These are phyloP conservation scores for Meda fulgida DNA, from an alignment of 2,797 vertebrate genomes.

Conservation along the genomic window DNA sequence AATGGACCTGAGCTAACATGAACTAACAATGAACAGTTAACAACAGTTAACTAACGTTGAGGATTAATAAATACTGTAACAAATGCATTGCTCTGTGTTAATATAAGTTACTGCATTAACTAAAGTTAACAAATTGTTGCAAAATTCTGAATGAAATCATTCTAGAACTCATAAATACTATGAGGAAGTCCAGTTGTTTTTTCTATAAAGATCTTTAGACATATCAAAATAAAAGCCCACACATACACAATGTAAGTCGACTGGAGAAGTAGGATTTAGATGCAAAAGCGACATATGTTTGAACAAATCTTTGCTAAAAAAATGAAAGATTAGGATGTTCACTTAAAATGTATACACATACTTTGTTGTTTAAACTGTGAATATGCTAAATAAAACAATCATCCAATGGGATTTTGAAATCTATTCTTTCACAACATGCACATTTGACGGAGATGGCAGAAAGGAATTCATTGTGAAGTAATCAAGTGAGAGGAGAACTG, in stretches of 20 bases:
- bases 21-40: not conserved
- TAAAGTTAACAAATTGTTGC: not conserved
- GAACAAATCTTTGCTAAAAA: conserved; percentile 33
- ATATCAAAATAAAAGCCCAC: not conserved
- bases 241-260: not conserved
- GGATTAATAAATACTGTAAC: not conserved
- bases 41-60: not conserved
- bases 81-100: not conserved
- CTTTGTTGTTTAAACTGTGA: conserved; percentile 48
- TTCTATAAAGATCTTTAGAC: not conserved
- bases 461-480: conserved; percentile 55
- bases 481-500: conserved; percentile 55
- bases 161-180: not conserved
- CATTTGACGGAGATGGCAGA: conserved; percentile 27
- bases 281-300: conserved; percentile 8
- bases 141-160: not conserved
- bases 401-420: not conserved
- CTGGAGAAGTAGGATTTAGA: not conserved
- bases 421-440: conserved; percentile 10
- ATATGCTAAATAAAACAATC: not conserved
- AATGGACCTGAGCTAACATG: not conserved
- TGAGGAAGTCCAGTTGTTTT: not conserved
- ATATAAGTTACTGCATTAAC: not conserved
- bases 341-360: conserved; percentile 34
- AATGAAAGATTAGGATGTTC: conserved; percentile 38